A percentile compares a stretch with the other conserved stretches of the same genome.
phyloP scores from a whole-genome alignment of 2,888 invertebrate genomes.

The Coecobrya sp. region DNA sequence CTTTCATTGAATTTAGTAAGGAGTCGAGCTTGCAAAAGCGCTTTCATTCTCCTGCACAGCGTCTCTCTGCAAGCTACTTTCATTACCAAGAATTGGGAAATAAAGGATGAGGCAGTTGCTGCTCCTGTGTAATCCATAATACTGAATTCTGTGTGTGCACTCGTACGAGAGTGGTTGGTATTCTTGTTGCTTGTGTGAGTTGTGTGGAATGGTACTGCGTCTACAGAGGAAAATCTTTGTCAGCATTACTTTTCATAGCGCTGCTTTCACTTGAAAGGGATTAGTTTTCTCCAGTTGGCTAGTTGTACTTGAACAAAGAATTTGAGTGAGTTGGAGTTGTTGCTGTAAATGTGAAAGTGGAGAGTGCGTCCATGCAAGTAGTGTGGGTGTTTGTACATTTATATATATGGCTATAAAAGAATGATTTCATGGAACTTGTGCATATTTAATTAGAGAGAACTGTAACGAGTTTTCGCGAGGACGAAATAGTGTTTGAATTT shows the following conservation, averaged over 20 bases:
- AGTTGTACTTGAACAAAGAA: not conserved
- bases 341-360: not conserved
- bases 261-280: not conserved
- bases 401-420: not conserved
- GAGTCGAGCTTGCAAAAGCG: not conserved
- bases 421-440: not conserved
- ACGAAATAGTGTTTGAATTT: not conserved
- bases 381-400: not conserved
- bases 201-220: not conserved
- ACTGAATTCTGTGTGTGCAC: no score
- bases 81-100: not conserved
- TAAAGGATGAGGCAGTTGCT: no score
- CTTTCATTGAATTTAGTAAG: conserved; percentile 14
- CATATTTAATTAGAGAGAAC: not conserved
- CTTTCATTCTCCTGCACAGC: not conserved
- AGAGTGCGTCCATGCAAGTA: not conserved
- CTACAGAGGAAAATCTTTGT: not conserved
- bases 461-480: not conserved
- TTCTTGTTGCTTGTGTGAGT: not conserved
- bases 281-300: not conserved
- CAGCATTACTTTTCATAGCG: not conserved
- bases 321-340: not conserved
- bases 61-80: not conserved
- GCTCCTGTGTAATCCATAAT: no score
- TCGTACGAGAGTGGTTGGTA: no score